Base-by-base conservation (phyloP, 2,113 vertebrate genomes). In the Dasypus novemcinctus region DNA sequence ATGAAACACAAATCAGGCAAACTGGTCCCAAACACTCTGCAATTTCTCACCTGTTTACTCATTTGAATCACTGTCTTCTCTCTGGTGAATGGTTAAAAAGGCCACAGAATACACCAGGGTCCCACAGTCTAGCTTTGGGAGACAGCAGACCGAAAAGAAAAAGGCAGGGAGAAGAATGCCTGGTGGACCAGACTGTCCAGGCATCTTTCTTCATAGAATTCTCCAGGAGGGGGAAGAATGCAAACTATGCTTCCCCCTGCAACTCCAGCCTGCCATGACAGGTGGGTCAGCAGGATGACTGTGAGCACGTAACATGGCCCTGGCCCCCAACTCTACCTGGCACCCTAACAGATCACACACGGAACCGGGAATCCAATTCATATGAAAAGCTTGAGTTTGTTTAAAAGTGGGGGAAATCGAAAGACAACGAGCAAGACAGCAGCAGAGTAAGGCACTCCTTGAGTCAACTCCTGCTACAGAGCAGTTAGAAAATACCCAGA, bases 271-370 rank as follows among this genome's bases (percentile, higher is more conserved):
- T 15, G 29, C 72, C 91, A 20, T 14, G 72, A 27, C 13, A 23
- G 33, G 74, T 31, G 0, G 63, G 90, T 85, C 38, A 36, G n/a
- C 4, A 29, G 38, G 71, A 54, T 21, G 84, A 86, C 38, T 59
- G 31, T 9, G 84, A 38, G 95, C 96, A 14, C 27, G 31, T 93
- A 46, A 91, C 78, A 54, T 1, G 78, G 94, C 69, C 84, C 74
- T 92, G 96, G 95, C 92, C 94, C 80, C 69, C 46, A 0, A 68
- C 27, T 57, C 87, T 91, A 20, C 0, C 6, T 91, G 96, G 94
- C 91, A 91, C 7, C 43, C 59, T 92, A 94, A 97, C 97, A 97
- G 97, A 83, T 49, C 87, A 96, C 96, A 98, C 84, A 95, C 1
- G 11, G 80, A 76, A 66, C 76, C 0, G 0, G 85, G 90, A 95